These are phyloP conservation scores for Octopus sinensis DNA, from an alignment of 1,140 invertebrate species.

Conservation along the genomic window DNA sequence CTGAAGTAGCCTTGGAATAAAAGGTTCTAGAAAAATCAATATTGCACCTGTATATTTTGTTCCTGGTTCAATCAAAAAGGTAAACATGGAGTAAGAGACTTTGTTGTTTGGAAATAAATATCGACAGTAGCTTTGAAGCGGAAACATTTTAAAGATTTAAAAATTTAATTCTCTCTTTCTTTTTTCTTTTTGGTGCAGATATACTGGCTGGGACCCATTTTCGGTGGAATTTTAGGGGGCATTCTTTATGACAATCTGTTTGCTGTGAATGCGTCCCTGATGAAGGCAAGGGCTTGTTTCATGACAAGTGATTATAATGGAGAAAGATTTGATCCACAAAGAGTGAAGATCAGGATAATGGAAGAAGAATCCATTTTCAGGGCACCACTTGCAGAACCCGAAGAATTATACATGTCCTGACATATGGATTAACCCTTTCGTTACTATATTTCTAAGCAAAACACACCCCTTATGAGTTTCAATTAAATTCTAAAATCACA, in stretches of 20 bases:
- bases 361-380: slow-evolving; percentile 18
- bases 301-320: slow-evolving; percentile 38
- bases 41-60: no score
- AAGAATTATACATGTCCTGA: background rate
- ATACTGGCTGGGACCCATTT: slow-evolving; percentile 84
- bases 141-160: background rate
- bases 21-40: no score
- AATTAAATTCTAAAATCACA: no score
- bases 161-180: background rate
- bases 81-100: no score
- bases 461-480: no score
- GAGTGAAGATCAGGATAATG: slow-evolving; percentile 27
- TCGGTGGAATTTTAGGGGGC: slow-evolving; percentile 74
- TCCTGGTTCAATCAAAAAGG: no score
- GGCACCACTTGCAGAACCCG: slow-evolving; percentile 1
- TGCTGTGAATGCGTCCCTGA: slow-evolving; percentile 37
- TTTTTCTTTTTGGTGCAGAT: slow-evolving; percentile 63
- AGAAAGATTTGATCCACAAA: slow-evolving; percentile 32
- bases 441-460: no score
- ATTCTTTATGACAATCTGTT: slow-evolving; percentile 76
- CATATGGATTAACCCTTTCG: no score
- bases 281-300: slow-evolving; percentile 34
- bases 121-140: background rate
- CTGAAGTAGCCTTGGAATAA: no score
- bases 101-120: background rate